Evolutionary conservation across 2,113 vertebrate genomes (phyloP), one percentile per base, ranked within the genome.

Genomic region (Sardina pilchardus): DNA sequence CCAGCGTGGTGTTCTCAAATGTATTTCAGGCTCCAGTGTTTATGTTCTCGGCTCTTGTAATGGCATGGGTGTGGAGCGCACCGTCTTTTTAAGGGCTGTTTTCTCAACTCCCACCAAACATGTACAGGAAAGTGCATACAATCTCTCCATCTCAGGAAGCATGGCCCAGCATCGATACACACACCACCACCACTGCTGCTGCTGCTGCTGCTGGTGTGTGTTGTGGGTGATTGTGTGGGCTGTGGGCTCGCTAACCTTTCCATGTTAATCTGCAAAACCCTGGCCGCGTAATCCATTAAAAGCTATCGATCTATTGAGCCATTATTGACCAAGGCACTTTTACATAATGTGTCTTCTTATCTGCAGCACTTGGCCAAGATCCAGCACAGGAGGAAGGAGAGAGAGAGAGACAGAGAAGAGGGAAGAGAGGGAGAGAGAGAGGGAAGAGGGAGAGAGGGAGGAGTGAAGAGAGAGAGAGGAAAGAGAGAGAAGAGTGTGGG

Each of bases 221-320:
- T 30, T 44, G 56, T 84, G 12, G 50, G 5, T 84, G 81, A 88
- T 91, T 90, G 87, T 88, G 82, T 81, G 34, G 85, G 88, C 88
- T 91, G 87, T 85, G 75, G 5, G 87, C 91, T 83, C 84, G 88
- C 81, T 82, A 71, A 83, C 45, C 78, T 85, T 43, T 24, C 26
- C 84, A 82, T 83, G 83, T 81, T 88, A 87, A 89, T 89, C 84
- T 83, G 86, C 87, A 89, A 90, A 90, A 87, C 87, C 87, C 80
- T 81, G 88, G 91, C 88, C 91, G 86, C 90, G 88, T 92, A 91
- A 93, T 91, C 90, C 88, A 88, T 88, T 90, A 88, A 90, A 92
- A 75, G 71, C 81, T 86, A 89, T 88, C 84, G 89, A 91, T 92
- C 89, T 92, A 93, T 90, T 83, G 91, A 89, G 85, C 81, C 87